phyloP scores from a whole-genome alignment of 2,113 vertebrate genomes.

The Cyprinus carpio region DNA sequence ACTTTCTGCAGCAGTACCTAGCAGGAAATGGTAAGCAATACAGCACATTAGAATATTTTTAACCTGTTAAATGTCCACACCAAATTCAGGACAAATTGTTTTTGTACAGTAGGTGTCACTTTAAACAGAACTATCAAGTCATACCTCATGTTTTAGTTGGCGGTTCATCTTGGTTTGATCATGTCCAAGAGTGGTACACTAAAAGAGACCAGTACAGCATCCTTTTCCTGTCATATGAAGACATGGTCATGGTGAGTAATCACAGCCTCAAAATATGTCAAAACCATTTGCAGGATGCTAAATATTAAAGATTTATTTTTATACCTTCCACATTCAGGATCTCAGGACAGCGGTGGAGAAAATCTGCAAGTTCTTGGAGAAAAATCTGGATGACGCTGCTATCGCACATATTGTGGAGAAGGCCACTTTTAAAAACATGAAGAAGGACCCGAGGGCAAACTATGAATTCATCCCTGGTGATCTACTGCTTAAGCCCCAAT shows the following conservation, averaged over 20 bases:
- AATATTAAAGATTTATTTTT: neutral
- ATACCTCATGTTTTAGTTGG: conserved; percentile 53
- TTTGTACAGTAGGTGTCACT: neutral
- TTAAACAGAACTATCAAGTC: neutral
- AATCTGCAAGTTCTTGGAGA: conserved; percentile 68
- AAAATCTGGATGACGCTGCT: conserved; percentile 60
- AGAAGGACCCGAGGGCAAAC: conserved; percentile 68
- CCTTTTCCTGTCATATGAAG: conserved; percentile 71
- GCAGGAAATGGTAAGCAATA: conserved; percentile 63
- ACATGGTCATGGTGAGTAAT: conserved; percentile 69
- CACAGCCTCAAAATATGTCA: neutral
- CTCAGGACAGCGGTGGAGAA: conserved; percentile 59
- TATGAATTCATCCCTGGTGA: conserved; percentile 64
- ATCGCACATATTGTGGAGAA: conserved; percentile 64
- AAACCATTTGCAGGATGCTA: neutral
- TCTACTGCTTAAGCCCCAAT: conserved; percentile 54
- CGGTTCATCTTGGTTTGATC: conserved; percentile 71
- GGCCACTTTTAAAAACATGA: conserved; percentile 71
- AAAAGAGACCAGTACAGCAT: conserved; percentile 67
- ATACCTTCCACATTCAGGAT: conserved; percentile 57
- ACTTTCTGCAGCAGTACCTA: conserved; percentile 71
- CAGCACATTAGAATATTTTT: too few relatives aligned
- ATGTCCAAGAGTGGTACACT: conserved; percentile 66
- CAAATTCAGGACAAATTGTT: too few relatives aligned
- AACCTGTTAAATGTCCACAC: too few relatives aligned